These are phyloP conservation scores for Eupithecia tripunctaria DNA, from an alignment of 2,888 invertebrate genomes.

Conservation along the genomic window DNA sequence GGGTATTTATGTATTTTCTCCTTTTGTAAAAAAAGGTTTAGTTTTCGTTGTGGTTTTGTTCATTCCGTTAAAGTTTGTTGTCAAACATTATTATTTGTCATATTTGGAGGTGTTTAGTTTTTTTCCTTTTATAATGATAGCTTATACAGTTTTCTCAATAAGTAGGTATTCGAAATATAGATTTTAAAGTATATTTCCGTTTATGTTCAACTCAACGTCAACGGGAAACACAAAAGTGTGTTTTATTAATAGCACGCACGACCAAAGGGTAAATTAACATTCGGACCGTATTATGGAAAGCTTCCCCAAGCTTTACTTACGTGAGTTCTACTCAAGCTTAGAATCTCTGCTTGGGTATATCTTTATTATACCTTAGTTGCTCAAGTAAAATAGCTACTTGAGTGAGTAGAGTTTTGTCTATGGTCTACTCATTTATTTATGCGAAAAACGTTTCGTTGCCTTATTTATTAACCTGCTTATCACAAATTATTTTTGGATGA, in stretches of 20 bases:
- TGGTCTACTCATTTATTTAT: too few species aligned
- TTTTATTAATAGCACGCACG: background rate
- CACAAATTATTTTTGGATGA: too few species aligned
- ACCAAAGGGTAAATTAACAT: background rate
- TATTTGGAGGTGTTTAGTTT: background rate
- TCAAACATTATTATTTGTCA: background rate
- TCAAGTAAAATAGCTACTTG: too few species aligned
- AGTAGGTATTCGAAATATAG: background rate
- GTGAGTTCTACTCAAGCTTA: too few species aligned
- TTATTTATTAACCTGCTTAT: too few species aligned
- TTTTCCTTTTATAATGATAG: background rate
- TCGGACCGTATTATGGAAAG: too few species aligned
- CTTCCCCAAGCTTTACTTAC: too few species aligned
- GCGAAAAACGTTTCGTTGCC: too few species aligned
- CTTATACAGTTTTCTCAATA: background rate
- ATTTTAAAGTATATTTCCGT: background rate
- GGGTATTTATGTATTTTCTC: background rate
- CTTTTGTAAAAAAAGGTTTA: background rate
- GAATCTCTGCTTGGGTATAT: too few species aligned
- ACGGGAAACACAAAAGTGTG: background rate
- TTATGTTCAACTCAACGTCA: background rate
- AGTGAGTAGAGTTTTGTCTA: too few species aligned
- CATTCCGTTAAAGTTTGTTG: background rate
- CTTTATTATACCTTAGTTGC: too few species aligned
- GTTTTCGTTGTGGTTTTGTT: background rate